Conservation (phyloP, 2,888 invertebrate species). For the Drosophila basisetae region DNA sequence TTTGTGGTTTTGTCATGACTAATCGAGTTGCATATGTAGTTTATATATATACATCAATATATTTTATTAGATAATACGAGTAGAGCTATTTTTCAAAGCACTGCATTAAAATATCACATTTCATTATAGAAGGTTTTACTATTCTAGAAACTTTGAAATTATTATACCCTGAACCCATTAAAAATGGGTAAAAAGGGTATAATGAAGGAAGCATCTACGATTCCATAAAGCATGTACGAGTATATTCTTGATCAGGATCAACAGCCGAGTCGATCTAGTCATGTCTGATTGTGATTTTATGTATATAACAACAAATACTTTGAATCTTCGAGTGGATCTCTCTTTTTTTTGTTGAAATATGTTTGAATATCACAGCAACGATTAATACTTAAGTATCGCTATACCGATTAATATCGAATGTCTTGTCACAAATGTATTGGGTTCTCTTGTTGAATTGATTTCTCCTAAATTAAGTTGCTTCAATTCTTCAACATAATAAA, state of each 20-base stretch:
- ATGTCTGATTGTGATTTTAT: background rate
- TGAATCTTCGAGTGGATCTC: background rate
- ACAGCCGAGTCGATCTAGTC: background rate
- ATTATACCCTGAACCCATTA: background rate
- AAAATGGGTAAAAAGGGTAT: background rate
- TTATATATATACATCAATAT: accelerated
- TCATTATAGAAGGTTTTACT: background rate
- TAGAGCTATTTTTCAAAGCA: background rate
- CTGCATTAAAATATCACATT: too few relatives aligned
- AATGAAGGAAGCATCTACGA: background rate
- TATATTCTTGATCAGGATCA: background rate
- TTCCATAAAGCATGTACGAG: background rate
- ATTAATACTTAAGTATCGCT: too few relatives aligned
- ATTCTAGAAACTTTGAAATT: background rate
- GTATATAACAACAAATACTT: background rate
- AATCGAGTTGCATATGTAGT: background rate
- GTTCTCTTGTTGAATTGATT: too few relatives aligned
- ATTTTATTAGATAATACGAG: background rate
- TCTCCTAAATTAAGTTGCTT: too few relatives aligned
- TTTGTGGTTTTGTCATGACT: background rate
- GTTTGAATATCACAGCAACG: too few relatives aligned
- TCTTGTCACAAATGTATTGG: too few relatives aligned
- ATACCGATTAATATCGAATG: too few relatives aligned
- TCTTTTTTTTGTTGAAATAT: too few relatives aligned
- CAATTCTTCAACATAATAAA: too few relatives aligned